phyloP scores from a whole-genome alignment of 2,888 invertebrate genomes.

The Capitulum mitella region DNA sequence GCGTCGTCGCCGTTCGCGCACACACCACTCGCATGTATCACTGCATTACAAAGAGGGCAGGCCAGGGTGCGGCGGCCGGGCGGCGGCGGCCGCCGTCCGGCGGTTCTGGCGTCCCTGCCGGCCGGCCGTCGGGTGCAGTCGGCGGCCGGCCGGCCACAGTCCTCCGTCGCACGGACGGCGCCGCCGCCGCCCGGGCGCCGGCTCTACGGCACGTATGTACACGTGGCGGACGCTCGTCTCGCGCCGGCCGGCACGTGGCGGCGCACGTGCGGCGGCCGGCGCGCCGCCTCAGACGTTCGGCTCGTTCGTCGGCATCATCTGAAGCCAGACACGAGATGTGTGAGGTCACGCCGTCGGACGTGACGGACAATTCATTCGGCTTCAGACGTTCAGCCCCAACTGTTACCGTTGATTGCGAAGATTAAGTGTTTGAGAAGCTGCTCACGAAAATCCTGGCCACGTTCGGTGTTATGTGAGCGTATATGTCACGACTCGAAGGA shows the following conservation, averaged over 20 bases:
- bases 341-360: neutral
- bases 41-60: neutral
- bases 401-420: neutral
- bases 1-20: too few relatives aligned
- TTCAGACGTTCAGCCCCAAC: neutral
- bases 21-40: neutral
- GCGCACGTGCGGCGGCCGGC: neutral
- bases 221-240: neutral
- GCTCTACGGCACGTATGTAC: neutral
- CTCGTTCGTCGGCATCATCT: neutral
- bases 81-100: neutral
- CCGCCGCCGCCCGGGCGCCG: neutral
- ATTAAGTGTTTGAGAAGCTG: neutral
- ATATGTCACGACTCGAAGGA: too few relatives aligned
- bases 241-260: neutral
- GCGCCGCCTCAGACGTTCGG: neutral
- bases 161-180: neutral
- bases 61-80: neutral
- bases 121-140: slow-evolving; percentile 1
- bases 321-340: neutral
- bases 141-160: neutral
- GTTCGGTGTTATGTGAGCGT: too few relatives aligned
- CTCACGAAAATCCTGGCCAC: neutral
- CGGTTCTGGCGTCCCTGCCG: too few relatives aligned
- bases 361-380: neutral